Percentiles rank a stretch among this genome's conserved stretches.
Conservation (phyloP, 23 tunicate genomes). For the Trididemnum nubilum region DNA sequence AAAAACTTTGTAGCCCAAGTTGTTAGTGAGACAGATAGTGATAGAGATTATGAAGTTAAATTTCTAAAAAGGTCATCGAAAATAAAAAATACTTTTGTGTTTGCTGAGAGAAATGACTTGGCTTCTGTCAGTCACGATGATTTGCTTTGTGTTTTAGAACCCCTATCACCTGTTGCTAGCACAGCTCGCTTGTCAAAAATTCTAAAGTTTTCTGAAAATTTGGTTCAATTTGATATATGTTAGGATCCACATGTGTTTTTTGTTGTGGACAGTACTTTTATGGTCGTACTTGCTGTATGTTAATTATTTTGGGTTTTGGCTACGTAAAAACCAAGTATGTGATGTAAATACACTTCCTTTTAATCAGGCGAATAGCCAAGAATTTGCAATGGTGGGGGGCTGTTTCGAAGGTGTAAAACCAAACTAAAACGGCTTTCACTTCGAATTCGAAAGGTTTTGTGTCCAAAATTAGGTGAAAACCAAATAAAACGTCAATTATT, state of each 20-base stretch:
- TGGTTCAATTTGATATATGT: constrained; percentile 9
- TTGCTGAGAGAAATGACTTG: constrained; percentile 14
- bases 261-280: background rate
- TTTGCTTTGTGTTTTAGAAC: constrained; percentile 14
- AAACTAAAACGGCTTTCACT: background rate
- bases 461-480: too few species aligned
- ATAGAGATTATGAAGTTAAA: constrained; percentile 4
- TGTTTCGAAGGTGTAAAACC: too few species aligned
- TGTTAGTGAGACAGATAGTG: constrained; percentile 9
- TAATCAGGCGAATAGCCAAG: too few species aligned
- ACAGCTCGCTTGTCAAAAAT: constrained; percentile 11
- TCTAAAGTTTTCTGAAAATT: constrained; percentile 20
- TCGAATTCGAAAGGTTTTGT: background rate
- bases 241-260: background rate
- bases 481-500: too few species aligned
- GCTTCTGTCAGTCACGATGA: constrained; percentile 16
- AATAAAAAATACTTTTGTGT: too few species aligned
- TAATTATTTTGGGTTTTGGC: background rate
- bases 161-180: constrained; percentile 22
- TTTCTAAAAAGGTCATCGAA: too few species aligned
- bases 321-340: background rate
- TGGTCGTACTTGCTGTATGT: background rate
- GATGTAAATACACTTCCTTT: background rate
- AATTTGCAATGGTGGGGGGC: too few species aligned
- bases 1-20: constrained; percentile 14